Conservation (phyloP, 2,113 vertebrate species). For the Poeciliopsis retropinna region DNA sequence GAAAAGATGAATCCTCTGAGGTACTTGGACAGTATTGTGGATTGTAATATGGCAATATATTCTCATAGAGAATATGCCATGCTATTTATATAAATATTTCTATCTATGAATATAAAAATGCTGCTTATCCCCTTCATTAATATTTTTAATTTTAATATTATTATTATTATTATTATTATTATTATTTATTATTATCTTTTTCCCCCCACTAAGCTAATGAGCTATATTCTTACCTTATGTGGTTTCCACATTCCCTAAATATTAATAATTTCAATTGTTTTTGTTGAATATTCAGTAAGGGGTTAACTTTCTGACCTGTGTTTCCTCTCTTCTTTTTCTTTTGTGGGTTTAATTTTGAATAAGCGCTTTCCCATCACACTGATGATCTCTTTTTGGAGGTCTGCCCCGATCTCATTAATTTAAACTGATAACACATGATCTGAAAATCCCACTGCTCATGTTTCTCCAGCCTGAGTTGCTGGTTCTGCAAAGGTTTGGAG, state of each 20-base stretch:
- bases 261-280: conserved; percentile 55
- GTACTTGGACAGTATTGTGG: conserved; percentile 76
- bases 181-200: conserved; percentile 6
- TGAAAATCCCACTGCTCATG: conserved; percentile 28
- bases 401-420: conserved; percentile 46
- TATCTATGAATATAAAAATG: conserved; percentile 58
- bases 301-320: conserved; percentile 58
- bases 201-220: conserved; percentile 50
- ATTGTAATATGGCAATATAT: conserved; percentile 63
- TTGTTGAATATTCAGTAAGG: conserved; percentile 39
- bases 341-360: conserved; percentile 43
- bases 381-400: conserved; percentile 46
- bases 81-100: conserved; percentile 72
- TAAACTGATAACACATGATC: conserved; percentile 53
- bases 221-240: conserved; percentile 67
- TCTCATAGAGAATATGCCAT: conserved; percentile 64
- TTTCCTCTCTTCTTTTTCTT: conserved; percentile 27
- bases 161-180: too few species aligned
- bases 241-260: conserved; percentile 72
- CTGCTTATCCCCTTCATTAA: conserved; percentile 51
- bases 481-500: conserved; percentile 48
- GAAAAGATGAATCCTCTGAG: conserved; percentile 58
- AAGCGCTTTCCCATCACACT: conserved; percentile 39
- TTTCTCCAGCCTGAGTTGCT: conserved; percentile 41
- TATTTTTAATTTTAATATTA: too few species aligned